Percentiles rank a stretch among this genome's conserved stretches.
Conservation (phyloP, 92 coral and sea anemone genomes). For the Epizoanthus stellaris region DNA sequence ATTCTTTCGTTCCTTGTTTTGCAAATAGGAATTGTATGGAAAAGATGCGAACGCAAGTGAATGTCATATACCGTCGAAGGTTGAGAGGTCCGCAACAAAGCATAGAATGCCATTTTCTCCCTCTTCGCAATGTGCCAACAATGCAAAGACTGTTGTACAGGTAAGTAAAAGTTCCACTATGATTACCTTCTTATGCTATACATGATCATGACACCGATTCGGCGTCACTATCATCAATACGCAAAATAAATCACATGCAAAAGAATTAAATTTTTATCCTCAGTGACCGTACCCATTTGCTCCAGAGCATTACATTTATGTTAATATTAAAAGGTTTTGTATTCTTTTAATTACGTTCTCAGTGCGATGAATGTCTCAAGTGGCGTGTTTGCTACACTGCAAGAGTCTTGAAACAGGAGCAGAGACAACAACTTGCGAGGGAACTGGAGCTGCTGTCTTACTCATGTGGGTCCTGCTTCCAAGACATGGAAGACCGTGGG, state of each 20-base stretch:
- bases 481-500: constrained; percentile 47
- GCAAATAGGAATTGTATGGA: constrained; percentile 40
- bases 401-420: neutral
- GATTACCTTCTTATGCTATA: constrained; percentile 18
- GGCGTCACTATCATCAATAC: constrained; percentile 23
- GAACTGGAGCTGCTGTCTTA: constrained; percentile 37
- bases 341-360: constrained; percentile 14
- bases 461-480: constrained; percentile 55
- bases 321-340: neutral
- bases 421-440: constrained; percentile 17
- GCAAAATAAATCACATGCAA: constrained; percentile 10
- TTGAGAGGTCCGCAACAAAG: constrained; percentile 21
- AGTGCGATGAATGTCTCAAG: constrained; percentile 54
- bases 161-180: constrained; percentile 3
- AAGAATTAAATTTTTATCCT: constrained; percentile 8
- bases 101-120: constrained; percentile 19
- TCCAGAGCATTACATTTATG: constrained; percentile 7
- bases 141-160: constrained; percentile 41
- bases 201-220: constrained; percentile 25
- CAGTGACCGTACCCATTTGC: constrained; percentile 24
- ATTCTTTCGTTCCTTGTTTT: constrained; percentile 1
- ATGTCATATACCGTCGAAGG: constrained; percentile 31
- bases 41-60: constrained; percentile 20
- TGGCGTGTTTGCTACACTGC: constrained; percentile 43
- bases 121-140: constrained; percentile 32